Percentiles rank a stretch among this genome's conserved stretches.
Conservation (phyloP, 2,113 vertebrate genomes). For the Tamias sibiricus region DNA sequence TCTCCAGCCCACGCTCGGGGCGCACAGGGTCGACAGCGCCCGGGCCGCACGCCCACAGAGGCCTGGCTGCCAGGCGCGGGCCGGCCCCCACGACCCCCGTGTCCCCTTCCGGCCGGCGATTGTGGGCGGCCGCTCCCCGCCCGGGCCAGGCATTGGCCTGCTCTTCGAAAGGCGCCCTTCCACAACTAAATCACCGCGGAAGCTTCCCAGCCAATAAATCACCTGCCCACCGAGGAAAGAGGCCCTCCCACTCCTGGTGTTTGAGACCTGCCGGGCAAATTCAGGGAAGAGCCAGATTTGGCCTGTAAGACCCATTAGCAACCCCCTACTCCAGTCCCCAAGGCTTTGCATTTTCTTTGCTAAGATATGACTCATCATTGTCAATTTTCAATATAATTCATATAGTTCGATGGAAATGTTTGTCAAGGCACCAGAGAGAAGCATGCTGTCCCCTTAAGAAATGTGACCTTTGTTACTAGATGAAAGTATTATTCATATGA, state of each 20-base stretch:
- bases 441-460: not conserved
- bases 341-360: slow-evolving; percentile 38
- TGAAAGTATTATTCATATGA: not conserved
- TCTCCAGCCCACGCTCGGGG: not conserved
- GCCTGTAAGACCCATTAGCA: slow-evolving; percentile 34
- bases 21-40: not conserved
- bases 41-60: not conserved
- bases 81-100: not conserved
- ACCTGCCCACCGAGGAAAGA: slow-evolving; percentile 62
- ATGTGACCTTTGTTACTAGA: not conserved
- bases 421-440: not conserved
- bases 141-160: slow-evolving; percentile 6
- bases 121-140: slow-evolving; percentile 35
- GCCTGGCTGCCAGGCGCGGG: not conserved
- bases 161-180: slow-evolving; percentile 32
- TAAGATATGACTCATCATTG: slow-evolving; percentile 69
- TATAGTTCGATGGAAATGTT: slow-evolving; percentile 26
- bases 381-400: slow-evolving; percentile 45
- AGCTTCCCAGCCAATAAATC: slow-evolving; percentile 75
- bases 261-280: not conserved
- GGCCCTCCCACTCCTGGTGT: slow-evolving; percentile 52
- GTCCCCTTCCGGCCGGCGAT: not conserved
- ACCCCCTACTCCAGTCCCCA: slow-evolving; percentile 3
- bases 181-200: slow-evolving; percentile 65
- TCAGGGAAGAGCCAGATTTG: not conserved